A percentile compares a stretch with the other conserved stretches of the same genome.
Evolutionary conservation across 2,113 vertebrate species (phyloP).

Genomic region (Antechinus stuartii): DNA sequence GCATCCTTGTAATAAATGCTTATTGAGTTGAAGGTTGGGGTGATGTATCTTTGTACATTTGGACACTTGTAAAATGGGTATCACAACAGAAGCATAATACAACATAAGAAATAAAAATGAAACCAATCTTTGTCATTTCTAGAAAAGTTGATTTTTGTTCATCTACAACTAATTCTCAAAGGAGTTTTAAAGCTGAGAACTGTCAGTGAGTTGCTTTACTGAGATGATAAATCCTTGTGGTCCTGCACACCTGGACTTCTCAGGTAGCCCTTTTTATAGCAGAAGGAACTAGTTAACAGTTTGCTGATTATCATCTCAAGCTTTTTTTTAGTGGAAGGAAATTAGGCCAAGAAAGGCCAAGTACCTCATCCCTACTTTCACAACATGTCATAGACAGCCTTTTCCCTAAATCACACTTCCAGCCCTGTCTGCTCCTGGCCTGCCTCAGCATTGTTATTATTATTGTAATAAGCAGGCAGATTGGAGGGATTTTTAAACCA

Average conservation of each 20-base stretch:
- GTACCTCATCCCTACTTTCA: constrained; percentile 36
- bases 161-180: neutral
- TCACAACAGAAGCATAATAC: neutral
- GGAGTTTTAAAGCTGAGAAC: neutral
- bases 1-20: neutral
- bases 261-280: neutral
- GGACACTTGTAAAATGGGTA: neutral
- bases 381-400: neutral
- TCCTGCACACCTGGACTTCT: neutral
- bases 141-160: neutral
- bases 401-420: constrained; percentile 43
- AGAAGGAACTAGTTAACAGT: neutral
- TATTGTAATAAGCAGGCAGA: constrained; percentile 78
- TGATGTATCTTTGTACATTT: neutral
- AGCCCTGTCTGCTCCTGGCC: constrained; percentile 49
- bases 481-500: constrained; percentile 71
- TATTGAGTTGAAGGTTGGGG: neutral
- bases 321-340: neutral
- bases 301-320: neutral
- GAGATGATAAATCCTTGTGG: neutral
- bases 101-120: neutral
- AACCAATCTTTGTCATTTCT: neutral
- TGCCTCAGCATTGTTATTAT: constrained; percentile 64
- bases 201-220: neutral
- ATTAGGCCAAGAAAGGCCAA: constrained; percentile 13